A percentile compares a stretch with the other conserved stretches of the same genome.
These are phyloP conservation scores for Kryptopterus vitreolus DNA, from an alignment of 2,797 vertebrate species.

Conservation along the genomic window DNA sequence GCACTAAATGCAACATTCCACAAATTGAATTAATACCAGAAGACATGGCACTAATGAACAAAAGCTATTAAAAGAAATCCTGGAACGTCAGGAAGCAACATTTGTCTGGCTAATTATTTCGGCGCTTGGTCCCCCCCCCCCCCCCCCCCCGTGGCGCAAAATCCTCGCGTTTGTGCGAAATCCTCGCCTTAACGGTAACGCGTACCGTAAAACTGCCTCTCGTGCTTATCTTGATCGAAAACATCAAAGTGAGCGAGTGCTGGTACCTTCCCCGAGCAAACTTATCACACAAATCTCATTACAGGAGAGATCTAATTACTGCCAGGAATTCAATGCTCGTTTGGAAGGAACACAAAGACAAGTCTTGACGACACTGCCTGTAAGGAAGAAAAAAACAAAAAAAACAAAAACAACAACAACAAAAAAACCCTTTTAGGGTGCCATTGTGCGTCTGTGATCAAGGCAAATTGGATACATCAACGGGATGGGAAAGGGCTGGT, in stretches of 20 bases:
- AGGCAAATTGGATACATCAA: slow-evolving; percentile 47
- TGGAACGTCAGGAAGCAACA: slow-evolving; percentile 40
- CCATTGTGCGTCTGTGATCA: slow-evolving; percentile 47
- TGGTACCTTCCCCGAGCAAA: slow-evolving; percentile 64
- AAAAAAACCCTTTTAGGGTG: slow-evolving; percentile 24
- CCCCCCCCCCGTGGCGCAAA: slow-evolving; percentile 72
- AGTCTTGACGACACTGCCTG: slow-evolving; percentile 34
- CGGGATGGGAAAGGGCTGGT: slow-evolving; percentile 29
- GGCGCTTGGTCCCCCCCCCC: slow-evolving; percentile 65
- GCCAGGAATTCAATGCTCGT: slow-evolving; percentile 59
- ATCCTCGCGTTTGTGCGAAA: slow-evolving; percentile 70
- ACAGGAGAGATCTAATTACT: slow-evolving; percentile 67
- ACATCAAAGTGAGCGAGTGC: slow-evolving; percentile 68
- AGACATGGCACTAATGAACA: slow-evolving; percentile 13
- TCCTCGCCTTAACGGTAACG: slow-evolving; percentile 70
- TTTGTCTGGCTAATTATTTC: slow-evolving; percentile 64
- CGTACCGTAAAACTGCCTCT: slow-evolving; percentile 65
- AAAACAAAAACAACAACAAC: slow-evolving; percentile 23
- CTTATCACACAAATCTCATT: slow-evolving; percentile 68
- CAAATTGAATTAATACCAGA: slow-evolving; percentile 37
- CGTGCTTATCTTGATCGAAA: slow-evolving; percentile 66
- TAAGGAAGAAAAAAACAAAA: slow-evolving; percentile 29
- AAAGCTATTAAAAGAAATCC: slow-evolving; percentile 36
- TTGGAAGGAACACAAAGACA: slow-evolving; percentile 65
- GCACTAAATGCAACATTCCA: not conserved